A percentile compares a stretch with the other conserved stretches of the same genome.
Evolutionary conservation across 92 coral and sea anemone genomes (phyloP).

Genomic region (Palythoa grandis): DNA sequence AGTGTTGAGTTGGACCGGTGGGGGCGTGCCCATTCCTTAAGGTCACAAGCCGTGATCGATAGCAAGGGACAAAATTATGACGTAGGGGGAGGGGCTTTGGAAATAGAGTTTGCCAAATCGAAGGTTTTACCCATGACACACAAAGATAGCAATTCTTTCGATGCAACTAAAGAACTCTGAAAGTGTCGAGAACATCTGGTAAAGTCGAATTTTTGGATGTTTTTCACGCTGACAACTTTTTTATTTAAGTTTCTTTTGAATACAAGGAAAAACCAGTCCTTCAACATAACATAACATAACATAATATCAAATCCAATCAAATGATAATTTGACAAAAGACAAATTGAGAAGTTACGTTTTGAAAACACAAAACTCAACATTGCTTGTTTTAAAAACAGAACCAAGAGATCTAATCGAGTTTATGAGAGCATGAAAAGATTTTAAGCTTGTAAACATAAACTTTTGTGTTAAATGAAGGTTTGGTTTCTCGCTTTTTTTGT

Average conservation of each 20-base stretch:
- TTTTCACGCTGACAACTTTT: not conserved
- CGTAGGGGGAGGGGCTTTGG: slow-evolving; percentile 16
- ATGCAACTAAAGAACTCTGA: not conserved
- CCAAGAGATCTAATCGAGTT: too few relatives aligned
- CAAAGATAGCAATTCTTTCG: not conserved
- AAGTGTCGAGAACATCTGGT: not conserved
- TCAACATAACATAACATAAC: not conserved
- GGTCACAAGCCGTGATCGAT: slow-evolving; percentile 52
- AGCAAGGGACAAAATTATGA: not conserved
- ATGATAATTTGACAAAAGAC: slow-evolving; percentile 7
- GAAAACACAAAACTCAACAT: slow-evolving; percentile 1
- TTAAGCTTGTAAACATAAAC: not conserved
- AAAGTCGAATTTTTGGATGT: not conserved
- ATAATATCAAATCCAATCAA: not conserved
- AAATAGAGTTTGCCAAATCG: not conserved
- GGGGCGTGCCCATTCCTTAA: slow-evolving; percentile 30
- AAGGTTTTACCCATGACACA: not conserved
- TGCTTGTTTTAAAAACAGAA: too few relatives aligned
- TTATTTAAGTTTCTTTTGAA: not conserved
- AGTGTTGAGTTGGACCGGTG: slow-evolving; percentile 3
- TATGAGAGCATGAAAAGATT: not conserved
- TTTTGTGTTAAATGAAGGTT: not conserved
- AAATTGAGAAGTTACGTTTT: slow-evolving; percentile 22
- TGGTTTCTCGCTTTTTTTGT: not conserved
- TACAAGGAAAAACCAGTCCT: not conserved